A percentile compares a stretch with the other conserved stretches of the same genome.
Conservation (phyloP, 2,888 invertebrate species). For the Ichneumon xanthorius region DNA sequence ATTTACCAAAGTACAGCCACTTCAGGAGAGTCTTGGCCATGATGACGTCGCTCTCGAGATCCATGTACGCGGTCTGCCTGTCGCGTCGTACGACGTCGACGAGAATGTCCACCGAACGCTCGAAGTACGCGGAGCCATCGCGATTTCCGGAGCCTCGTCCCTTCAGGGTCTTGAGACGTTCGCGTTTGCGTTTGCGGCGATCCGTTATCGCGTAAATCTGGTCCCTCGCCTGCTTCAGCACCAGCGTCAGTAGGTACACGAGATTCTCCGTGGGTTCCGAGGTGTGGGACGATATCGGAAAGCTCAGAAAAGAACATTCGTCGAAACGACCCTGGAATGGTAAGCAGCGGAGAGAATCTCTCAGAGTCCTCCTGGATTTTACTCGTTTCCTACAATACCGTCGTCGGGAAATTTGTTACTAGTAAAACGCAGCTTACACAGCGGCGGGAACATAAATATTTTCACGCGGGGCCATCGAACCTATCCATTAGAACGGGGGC, state of each 20-base stretch:
- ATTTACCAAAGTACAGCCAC: conserved; percentile 86
- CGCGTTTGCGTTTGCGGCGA: conserved; percentile 66
- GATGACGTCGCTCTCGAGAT: conserved; percentile 85
- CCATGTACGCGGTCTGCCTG: conserved; percentile 85
- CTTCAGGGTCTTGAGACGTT: conserved; percentile 53
- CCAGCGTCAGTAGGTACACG: conserved; percentile 87
- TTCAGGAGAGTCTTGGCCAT: conserved; percentile 87
- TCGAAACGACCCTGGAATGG: conserved; percentile 70
- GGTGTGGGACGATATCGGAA: conserved; percentile 69
- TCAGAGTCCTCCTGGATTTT: background rate
- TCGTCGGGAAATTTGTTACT: conserved; percentile 12
- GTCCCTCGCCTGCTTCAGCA: conserved; percentile 89
- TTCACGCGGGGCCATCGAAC: conserved; percentile 40
- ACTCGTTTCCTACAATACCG: background rate
- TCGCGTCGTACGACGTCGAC: conserved; percentile 88
- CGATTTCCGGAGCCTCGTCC: conserved; percentile 69
- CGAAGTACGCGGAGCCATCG: conserved; percentile 83
- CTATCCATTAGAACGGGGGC: conserved; percentile 40
- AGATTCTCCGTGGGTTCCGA: conserved; percentile 87
- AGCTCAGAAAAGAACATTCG: conserved; percentile 72
- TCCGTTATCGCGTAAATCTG: conserved; percentile 77
- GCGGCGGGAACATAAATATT: conserved; percentile 44
- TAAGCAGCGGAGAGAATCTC: conserved; percentile 23
- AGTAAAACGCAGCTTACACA: conserved; percentile 22
- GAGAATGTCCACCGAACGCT: conserved; percentile 87